phyloP scores from a whole-genome alignment of 2,797 vertebrate species.

The Sebastes reedi region DNA sequence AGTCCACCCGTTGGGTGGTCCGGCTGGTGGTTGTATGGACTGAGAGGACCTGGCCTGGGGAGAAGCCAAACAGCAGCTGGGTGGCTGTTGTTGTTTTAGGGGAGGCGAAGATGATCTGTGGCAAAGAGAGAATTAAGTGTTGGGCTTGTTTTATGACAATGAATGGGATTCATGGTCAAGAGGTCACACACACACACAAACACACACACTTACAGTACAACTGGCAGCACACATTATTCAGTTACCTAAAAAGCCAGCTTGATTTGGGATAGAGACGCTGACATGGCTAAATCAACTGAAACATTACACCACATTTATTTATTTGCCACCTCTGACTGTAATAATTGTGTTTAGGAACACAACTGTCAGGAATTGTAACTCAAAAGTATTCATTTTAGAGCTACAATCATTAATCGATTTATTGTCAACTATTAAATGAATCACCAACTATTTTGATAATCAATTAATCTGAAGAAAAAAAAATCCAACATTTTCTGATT shows the following conservation, averaged over 20 bases:
- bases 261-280: conserved; percentile 26
- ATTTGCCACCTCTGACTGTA: conserved; percentile 17
- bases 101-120: conserved; percentile 45
- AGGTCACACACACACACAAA: conserved; percentile 51
- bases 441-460: too few relatives aligned
- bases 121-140: conserved; percentile 30
- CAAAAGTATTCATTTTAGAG: background rate
- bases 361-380: background rate
- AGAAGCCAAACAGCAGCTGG: conserved; percentile 79
- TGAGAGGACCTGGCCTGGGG: conserved; percentile 57
- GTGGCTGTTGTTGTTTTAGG: conserved; percentile 58
- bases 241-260: conserved; percentile 37
- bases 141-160: conserved; percentile 73
- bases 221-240: conserved; percentile 75
- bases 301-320: conserved; percentile 29
- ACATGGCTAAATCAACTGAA: conserved; percentile 25
- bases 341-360: conserved; percentile 10
- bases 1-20: conserved; percentile 64
- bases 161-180: conserved; percentile 63
- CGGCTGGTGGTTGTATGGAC: conserved; percentile 23
- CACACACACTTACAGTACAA: conserved; percentile 68
- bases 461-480: too few relatives aligned
- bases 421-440: too few relatives aligned
- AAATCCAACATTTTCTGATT: too few relatives aligned
- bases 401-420: too few relatives aligned